Base-by-base conservation (phyloP, 2,888 invertebrate species). In the Digitonthophagus gazella region DNA sequence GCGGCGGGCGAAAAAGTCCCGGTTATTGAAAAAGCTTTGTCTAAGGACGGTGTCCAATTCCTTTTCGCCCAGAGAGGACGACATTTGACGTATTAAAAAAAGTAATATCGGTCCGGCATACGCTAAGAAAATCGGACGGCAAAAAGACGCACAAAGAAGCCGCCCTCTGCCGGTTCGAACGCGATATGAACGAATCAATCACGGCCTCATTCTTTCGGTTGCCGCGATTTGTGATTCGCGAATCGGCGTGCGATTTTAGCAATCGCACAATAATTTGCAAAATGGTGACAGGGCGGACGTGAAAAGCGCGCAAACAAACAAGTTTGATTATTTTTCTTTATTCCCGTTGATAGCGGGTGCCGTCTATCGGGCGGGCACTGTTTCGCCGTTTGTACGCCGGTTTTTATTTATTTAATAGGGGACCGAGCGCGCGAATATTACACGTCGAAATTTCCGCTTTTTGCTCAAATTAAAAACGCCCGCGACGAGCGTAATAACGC, bases 1-100 rank as follows among this genome's bases (percentile, higher is more conserved):
- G 61, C 14, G 16, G 14, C 8, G 61, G 61, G n/a, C 69, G 71
- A 74, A 75, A 76, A 74, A 74, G 68, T 73, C 74, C 74, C 74
- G 19, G 75, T 75, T 75, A 78, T 78, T 76, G 76, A 74, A 72
- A 74, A 77, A 76, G 75, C 76, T 74, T 75, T 75, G 74, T 75
- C 75, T 75, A 78, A 80, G 78, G 78, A 79, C 77, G 77, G 77
- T 78, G 78, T 78, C 78, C 78, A 76, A 79, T 80, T 80, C 79
- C 79, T 80, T 79, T 76, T 73, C 76, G 75, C 76, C 74, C 75
- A 77, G 76, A 76, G 76, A 44, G 28, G 28, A 76, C 77, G 78
- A 75, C 78, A 77, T 76, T 74, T 78, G 80, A 80, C 78, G 79
- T 80, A 79, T 80, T 80, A 80, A 80, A 80, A 44, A 80, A 79